Conservation (phyloP, 1,140 invertebrate genomes). For the Drosophila repletoides region DNA sequence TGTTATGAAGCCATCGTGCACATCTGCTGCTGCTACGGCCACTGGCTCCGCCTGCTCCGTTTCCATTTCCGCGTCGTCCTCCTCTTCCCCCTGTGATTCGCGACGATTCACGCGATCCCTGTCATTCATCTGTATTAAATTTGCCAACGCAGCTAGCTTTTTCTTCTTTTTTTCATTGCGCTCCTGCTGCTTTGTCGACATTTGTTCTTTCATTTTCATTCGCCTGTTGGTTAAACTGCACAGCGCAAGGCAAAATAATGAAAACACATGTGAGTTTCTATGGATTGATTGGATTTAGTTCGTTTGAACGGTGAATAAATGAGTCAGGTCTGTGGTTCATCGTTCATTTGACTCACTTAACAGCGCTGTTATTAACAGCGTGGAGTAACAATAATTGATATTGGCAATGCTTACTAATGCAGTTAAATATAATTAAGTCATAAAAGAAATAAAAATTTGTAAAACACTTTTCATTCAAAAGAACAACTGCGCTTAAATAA, state of each 20-base stretch:
- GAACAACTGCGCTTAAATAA: too few species aligned
- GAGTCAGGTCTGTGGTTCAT: not conserved
- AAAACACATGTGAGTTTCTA: constrained; percentile 38
- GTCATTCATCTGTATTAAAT: constrained; percentile 86
- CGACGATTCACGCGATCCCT: constrained; percentile 83
- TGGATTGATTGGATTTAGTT: not conserved
- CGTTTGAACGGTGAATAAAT: not conserved
- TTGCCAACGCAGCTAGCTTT: constrained; percentile 85
- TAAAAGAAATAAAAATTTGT: too few species aligned
- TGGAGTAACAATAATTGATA: too few species aligned
- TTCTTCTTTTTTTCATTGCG: constrained; percentile 86
- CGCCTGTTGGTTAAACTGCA: constrained; percentile 54
- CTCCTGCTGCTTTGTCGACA: constrained; percentile 82
- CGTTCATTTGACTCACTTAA: too few species aligned
- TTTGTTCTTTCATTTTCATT: constrained; percentile 64
- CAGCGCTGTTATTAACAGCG: too few species aligned
- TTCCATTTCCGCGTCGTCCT: not conserved
- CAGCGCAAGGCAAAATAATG: constrained; percentile 17
- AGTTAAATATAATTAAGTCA: too few species aligned
- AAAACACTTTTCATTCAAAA: too few species aligned
- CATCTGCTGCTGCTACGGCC: too few species aligned
- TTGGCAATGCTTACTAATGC: too few species aligned
- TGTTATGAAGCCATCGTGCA: constrained; percentile 54
- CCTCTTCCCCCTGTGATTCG: constrained; percentile 51
- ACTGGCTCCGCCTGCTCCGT: constrained; percentile 32